Conservation (phyloP, 2,797 vertebrate genomes). For the Tiaroga cobitis region DNA sequence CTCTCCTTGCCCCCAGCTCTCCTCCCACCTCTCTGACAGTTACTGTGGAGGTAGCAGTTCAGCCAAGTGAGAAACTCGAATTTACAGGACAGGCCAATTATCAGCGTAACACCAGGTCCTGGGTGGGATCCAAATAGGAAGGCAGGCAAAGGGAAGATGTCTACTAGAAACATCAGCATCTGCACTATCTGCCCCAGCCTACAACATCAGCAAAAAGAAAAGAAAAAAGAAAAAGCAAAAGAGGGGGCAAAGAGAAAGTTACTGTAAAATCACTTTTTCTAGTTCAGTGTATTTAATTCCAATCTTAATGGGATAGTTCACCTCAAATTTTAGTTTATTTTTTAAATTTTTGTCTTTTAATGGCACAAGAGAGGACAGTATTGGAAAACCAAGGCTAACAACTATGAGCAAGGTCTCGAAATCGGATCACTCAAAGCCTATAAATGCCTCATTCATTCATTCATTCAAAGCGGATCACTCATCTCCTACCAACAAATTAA, state of each 20-base stretch:
- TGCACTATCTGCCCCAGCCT: constrained; percentile 62
- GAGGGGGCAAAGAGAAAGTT: constrained; percentile 12
- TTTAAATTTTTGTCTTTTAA: neutral
- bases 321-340: neutral
- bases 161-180: constrained; percentile 58
- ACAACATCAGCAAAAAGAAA: constrained; percentile 59
- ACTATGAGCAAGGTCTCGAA: neutral
- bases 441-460: no score
- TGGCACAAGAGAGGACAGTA: neutral
- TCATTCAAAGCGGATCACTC: no score
- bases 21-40: constrained; percentile 59
- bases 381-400: neutral
- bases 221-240: constrained; percentile 1
- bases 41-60: constrained; percentile 70
- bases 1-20: constrained; percentile 20
- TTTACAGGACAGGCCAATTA: constrained; percentile 76
- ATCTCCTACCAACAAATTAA: neutral
- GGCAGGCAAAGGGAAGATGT: constrained; percentile 58
- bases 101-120: constrained; percentile 74
- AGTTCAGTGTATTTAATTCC: constrained; percentile 40
- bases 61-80: constrained; percentile 75
- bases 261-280: constrained; percentile 45
- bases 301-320: neutral
- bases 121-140: constrained; percentile 70
- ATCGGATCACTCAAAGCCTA: neutral